These are phyloP conservation scores for Coelogynopora nodosa DNA, from an alignment of 2,888 invertebrate genomes.

Conservation along the genomic window DNA sequence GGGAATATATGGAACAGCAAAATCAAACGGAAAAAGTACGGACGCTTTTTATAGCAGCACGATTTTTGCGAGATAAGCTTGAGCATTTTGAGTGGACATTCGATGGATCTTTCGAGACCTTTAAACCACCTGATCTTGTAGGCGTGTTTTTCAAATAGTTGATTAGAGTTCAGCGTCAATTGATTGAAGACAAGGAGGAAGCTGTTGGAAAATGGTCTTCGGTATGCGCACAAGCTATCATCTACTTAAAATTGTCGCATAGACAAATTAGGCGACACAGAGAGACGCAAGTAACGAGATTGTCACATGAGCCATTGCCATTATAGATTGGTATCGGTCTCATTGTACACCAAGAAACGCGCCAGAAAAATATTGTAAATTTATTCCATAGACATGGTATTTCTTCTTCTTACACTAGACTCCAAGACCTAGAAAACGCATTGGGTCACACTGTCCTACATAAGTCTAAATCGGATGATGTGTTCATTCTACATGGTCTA, in stretches of 20 bases:
- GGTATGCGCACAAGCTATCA: slow-evolving; percentile 13
- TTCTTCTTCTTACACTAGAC: background rate
- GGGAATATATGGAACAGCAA: background rate
- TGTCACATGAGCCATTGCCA: background rate
- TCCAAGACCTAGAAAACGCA: background rate
- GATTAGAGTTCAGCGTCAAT: slow-evolving; percentile 9
- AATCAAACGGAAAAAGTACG: background rate
- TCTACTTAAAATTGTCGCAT: background rate
- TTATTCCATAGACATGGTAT: background rate
- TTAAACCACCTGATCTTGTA: background rate
- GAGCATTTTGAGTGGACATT: slow-evolving; percentile 17
- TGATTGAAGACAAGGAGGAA: slow-evolving; percentile 25
- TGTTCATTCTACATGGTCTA: background rate
- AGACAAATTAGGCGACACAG: slow-evolving; percentile 24
- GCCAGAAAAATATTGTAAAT: background rate
- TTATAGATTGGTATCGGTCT: background rate
- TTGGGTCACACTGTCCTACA: background rate
- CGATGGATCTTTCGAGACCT: slow-evolving; percentile 9
- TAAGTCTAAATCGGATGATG: background rate
- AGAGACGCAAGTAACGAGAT: background rate
- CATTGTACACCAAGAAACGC: background rate
- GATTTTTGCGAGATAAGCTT: background rate
- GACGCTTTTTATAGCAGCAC: background rate
- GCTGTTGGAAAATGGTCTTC: slow-evolving; percentile 13
- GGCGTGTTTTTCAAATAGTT: background rate